Conservation (phyloP, 2,888 invertebrate genomes). For the Agelastica alni region DNA sequence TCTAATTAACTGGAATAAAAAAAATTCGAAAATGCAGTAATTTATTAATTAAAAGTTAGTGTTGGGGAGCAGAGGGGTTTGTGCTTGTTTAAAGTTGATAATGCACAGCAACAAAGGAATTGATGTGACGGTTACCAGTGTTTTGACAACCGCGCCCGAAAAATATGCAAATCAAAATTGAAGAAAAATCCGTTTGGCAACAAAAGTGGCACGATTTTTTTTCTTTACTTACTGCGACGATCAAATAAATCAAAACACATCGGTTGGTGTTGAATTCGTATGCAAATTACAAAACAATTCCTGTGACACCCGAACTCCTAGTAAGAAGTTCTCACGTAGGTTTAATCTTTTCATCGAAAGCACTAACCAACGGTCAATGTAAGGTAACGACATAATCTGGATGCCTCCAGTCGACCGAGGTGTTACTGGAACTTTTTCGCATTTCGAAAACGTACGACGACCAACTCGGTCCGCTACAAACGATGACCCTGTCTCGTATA, state of each 20-base stretch:
- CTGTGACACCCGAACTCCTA: constrained; percentile 45
- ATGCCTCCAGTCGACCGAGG: constrained; percentile 45
- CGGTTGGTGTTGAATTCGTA: constrained; percentile 54
- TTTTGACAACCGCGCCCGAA: constrained; percentile 36
- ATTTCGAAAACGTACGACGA: not conserved
- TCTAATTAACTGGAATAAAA: too few species aligned
- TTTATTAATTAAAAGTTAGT: too few species aligned
- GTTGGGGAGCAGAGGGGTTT: too few species aligned
- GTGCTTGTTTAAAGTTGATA: too few species aligned
- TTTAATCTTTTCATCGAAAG: constrained; percentile 46
- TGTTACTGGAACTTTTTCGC: too few species aligned
- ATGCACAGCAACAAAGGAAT: constrained; percentile 23
- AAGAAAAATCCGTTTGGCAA: constrained; percentile 30
- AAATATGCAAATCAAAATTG: constrained; percentile 33
- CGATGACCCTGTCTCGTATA: constrained; percentile 53
- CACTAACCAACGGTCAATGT: constrained; percentile 52
- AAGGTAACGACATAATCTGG: constrained; percentile 59
- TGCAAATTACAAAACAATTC: constrained; percentile 53
- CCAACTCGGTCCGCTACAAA: constrained; percentile 40
- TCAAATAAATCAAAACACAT: constrained; percentile 56
- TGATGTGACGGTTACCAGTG: constrained; percentile 38
- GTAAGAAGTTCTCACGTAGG: constrained; percentile 53
- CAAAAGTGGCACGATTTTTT: not conserved
- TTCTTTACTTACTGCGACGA: constrained; percentile 19
- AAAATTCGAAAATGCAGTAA: too few species aligned